phyloP scores from a whole-genome alignment of 2,797 vertebrate species.

The Intellagama lesueurii region DNA sequence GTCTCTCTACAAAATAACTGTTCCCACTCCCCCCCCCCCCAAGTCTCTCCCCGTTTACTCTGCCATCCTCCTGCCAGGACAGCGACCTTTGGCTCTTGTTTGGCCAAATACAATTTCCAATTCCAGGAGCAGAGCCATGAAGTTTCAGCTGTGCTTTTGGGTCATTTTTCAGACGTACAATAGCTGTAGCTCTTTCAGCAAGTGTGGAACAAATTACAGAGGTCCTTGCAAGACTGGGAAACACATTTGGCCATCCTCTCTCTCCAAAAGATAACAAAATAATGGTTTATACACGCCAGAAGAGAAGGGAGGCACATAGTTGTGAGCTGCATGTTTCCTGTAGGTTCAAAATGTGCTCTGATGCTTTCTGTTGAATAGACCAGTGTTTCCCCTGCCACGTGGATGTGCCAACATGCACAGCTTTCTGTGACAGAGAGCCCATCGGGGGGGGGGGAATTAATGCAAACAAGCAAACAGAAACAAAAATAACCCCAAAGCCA shows the following conservation, averaged over 20 bases:
- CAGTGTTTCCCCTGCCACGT: neutral
- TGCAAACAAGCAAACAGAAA: neutral
- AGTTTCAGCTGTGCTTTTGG: neutral
- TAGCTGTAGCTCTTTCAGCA: neutral
- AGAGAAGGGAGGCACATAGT: accelerated
- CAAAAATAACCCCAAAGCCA: neutral
- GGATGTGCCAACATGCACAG: accelerated
- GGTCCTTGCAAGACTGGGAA: accelerated
- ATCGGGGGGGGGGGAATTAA: neutral
- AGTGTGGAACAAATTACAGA: neutral
- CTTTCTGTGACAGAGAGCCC: neutral
- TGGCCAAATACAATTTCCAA: neutral
- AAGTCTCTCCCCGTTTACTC: neutral
- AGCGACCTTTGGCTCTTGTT: neutral
- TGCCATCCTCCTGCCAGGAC: neutral
- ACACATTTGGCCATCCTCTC: conserved; percentile 27
- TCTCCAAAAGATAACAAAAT: accelerated
- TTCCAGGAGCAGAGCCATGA: neutral
- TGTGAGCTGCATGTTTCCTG: accelerated
- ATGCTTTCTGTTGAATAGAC: neutral
- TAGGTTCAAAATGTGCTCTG: accelerated
- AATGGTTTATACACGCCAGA: neutral
- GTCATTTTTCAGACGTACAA: neutral
- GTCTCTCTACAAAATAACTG: neutral
- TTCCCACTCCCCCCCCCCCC: no score